Conservation (phyloP, 2,797 vertebrate species). For the Prionace glauca region DNA sequence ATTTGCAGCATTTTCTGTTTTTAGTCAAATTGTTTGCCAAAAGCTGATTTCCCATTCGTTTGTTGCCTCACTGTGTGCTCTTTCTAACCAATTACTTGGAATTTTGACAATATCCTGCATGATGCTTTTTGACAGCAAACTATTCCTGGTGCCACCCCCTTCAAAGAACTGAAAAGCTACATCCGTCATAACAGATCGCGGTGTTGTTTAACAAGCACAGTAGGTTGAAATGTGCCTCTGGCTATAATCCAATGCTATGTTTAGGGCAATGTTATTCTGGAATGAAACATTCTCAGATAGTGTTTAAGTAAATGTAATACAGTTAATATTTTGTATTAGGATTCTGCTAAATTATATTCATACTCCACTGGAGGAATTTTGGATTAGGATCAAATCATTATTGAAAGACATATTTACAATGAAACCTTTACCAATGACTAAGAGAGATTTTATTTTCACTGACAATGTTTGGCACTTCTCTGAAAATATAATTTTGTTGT, state of each 20-base stretch:
- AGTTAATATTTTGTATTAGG: neutral
- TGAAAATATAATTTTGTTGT: neutral
- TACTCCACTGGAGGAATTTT: neutral
- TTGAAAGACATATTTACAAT: neutral
- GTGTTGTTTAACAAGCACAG: conserved; percentile 26
- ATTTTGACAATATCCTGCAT: neutral
- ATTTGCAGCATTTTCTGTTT: neutral
- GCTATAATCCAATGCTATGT: conserved; percentile 25
- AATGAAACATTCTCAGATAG: conserved; percentile 1
- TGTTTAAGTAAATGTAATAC: conserved; percentile 8
- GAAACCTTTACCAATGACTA: neutral
- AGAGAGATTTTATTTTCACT: neutral
- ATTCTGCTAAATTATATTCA: neutral
- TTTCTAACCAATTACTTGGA: neutral
- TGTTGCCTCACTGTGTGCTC: neutral
- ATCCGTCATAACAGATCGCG: conserved; percentile 17
- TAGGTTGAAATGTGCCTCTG: conserved; percentile 16
- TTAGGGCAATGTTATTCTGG: conserved; percentile 21
- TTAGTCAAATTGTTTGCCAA: neutral
- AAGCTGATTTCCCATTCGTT: neutral
- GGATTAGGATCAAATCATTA: too few species aligned
- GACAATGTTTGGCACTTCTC: neutral
- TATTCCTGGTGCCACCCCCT: conserved; percentile 21
- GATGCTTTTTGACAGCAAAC: conserved; percentile 26
- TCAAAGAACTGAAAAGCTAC: conserved; percentile 15